phyloP scores from a whole-genome alignment of 2,797 vertebrate genomes.

The Tamandua tetradactyla region DNA sequence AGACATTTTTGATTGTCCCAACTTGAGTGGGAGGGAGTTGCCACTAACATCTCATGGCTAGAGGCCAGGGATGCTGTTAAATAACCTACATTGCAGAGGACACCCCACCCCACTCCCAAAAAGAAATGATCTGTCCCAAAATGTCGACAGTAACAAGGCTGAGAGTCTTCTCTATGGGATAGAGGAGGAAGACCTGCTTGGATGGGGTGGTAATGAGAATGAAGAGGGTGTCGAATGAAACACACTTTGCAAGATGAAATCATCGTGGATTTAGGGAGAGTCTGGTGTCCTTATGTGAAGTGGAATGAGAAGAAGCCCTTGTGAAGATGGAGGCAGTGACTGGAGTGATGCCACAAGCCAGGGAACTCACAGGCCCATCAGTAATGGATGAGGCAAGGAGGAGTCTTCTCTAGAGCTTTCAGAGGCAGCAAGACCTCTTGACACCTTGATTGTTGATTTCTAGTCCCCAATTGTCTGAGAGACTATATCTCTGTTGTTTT shows the following conservation, averaged over 20 bases:
- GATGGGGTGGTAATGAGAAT: not conserved
- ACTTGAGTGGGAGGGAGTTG: not conserved
- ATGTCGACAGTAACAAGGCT: not conserved
- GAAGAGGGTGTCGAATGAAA: no score
- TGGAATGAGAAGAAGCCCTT: not conserved
- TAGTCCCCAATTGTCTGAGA: not conserved
- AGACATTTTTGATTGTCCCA: not conserved
- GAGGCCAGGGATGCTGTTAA: not conserved
- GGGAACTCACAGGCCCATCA: not conserved
- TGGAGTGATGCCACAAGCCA: not conserved
- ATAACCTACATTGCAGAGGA: not conserved
- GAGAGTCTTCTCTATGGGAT: not conserved
- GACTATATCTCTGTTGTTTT: not conserved
- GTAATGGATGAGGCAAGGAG: not conserved
- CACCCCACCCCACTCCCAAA: no score
- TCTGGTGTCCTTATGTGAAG: not conserved
- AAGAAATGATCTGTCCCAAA: not conserved
- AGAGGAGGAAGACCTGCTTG: not conserved
- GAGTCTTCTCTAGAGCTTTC: not conserved
- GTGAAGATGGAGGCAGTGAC: not conserved
- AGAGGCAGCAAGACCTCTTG: not conserved
- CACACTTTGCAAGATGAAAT: not conserved
- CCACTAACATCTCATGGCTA: not conserved
- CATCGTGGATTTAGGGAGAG: not conserved
- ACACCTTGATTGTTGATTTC: not conserved